Conservation (phyloP, 2,888 invertebrate species). For the Hirtodrosophila histrioides region DNA sequence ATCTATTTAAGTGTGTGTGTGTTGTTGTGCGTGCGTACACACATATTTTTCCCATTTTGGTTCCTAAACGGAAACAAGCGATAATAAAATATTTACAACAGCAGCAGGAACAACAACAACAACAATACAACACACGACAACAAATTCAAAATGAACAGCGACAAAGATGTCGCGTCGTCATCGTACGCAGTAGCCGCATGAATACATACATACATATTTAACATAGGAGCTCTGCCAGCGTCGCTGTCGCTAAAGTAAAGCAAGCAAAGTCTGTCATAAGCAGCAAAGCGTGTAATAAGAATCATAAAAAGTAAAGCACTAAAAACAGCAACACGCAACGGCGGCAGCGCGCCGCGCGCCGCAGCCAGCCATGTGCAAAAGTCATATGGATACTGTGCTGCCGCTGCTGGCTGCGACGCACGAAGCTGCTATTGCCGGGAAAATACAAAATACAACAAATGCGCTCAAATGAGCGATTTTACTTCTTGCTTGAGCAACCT, state of each 20-base stretch:
- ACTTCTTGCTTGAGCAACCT: constrained; percentile 46
- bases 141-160: constrained; percentile 54
- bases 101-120: constrained; percentile 25
- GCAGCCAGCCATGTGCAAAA: constrained; percentile 47
- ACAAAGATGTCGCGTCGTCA: constrained; percentile 26
- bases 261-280: constrained; percentile 43
- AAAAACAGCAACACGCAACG: constrained; percentile 16
- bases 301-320: constrained; percentile 54
- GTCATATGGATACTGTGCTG: constrained; percentile 47
- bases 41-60: constrained; percentile 68
- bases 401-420: constrained; percentile 11
- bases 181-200: constrained; percentile 44
- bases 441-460: constrained; percentile 19
- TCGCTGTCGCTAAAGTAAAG: constrained; percentile 38
- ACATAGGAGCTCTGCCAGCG: constrained; percentile 40
- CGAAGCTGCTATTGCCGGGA: constrained; percentile 8
- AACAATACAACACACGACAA: constrained; percentile 22
- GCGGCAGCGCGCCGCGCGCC: constrained; percentile 2
- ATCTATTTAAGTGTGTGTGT: constrained; percentile 7
- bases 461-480: constrained; percentile 44
- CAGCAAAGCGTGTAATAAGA: constrained; percentile 70
- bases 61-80: constrained; percentile 77
- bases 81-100: constrained; percentile 77
- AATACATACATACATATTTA: constrained; percentile 38
- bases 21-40: constrained; percentile 33